Base-by-base conservation (phyloP, 2,888 invertebrate genomes). In the Adelphocoris suturalis region DNA sequence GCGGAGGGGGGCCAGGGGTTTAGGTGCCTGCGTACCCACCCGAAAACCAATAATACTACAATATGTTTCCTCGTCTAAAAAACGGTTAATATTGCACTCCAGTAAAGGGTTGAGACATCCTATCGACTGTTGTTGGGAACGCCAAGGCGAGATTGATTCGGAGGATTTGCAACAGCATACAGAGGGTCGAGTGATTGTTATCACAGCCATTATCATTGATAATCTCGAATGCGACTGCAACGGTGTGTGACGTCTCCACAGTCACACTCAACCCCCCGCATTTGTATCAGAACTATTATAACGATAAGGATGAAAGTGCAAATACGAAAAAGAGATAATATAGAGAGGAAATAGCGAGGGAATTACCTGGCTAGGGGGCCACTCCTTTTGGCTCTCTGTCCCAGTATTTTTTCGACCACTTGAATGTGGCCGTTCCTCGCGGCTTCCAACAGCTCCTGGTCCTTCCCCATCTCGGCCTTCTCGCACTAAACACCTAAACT, bases 401-500 rank as follows among this genome's bases (percentile, higher is more conserved):
- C 96, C 92, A 98, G 95, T 93, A 98, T 97, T 95, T 98, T 98
- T 94, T 98, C 98, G 92, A 98, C 97, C 92, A 96, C 96, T 92
- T 96, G 95, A 93, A 96, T 95, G 94, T 98, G 97, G 93, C 98
- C 99, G 94, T 96, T 97, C 93, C 98, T 96, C 92, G 98, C 98
- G 92, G 98, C 99, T 93, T 99, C 98, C 94, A 99, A 95, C 94
- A 99, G 96, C 94, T 99, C 98, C 94, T 98, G 98, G 94, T 99
- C 98, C 94, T 98, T 98, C 93, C 98, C 98, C 98, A 99, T 99
- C 93, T 93, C 93, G 94, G 68, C 89, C 46, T 46, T 57, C 89
- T 68, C 89, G 82, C 61, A 57, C 82, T 82, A 47, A 19, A 47
- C 55, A 68, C 55, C 82, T 68, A 57, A 82, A 89, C 75, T 68